These are phyloP conservation scores for Phalangium opilio DNA, from an alignment of 2,888 invertebrate genomes.

Conservation along the genomic window DNA sequence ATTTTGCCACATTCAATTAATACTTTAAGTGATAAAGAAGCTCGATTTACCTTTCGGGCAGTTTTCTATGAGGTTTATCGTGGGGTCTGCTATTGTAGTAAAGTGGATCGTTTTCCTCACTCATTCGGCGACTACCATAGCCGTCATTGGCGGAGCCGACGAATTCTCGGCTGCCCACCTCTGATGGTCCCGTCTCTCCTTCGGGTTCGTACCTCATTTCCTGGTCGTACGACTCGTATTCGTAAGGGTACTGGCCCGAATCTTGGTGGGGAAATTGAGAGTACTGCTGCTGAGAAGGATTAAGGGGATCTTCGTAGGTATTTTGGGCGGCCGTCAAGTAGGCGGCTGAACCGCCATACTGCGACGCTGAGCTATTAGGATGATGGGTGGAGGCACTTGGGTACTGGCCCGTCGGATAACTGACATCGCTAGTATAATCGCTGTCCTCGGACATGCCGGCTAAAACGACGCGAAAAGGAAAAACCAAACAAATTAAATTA, in stretches of 20 bases:
- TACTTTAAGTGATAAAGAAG: too few relatives aligned
- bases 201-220: constrained; percentile 3
- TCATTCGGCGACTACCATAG: constrained; percentile 14
- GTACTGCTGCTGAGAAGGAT: constrained; percentile 9
- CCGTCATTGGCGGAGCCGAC: constrained; percentile 12
- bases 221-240: constrained; percentile 8
- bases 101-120: constrained; percentile 38
- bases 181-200: constrained; percentile 6
- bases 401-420: constrained; percentile 68
- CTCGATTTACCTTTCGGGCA: too few relatives aligned
- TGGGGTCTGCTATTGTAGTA: constrained; percentile 78
- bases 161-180: not conserved
- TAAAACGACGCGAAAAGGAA: too few relatives aligned
- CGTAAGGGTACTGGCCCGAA: constrained; percentile 1
- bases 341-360: constrained; percentile 61
- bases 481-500: too few relatives aligned
- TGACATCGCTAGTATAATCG: constrained; percentile 90
- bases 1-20: too few relatives aligned
- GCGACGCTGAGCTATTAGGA: constrained; percentile 79
- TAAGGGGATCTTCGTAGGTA: too few relatives aligned
- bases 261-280: not conserved
- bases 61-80: constrained; percentile 19
- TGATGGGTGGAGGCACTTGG: constrained; percentile 37
- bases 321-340: constrained; percentile 13
- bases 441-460: constrained; percentile 92